Evolutionary conservation across 2,113 vertebrate species (phyloP), one percentile per base, ranked within the genome.

Genomic region (Poecilia latipinna): DNA sequence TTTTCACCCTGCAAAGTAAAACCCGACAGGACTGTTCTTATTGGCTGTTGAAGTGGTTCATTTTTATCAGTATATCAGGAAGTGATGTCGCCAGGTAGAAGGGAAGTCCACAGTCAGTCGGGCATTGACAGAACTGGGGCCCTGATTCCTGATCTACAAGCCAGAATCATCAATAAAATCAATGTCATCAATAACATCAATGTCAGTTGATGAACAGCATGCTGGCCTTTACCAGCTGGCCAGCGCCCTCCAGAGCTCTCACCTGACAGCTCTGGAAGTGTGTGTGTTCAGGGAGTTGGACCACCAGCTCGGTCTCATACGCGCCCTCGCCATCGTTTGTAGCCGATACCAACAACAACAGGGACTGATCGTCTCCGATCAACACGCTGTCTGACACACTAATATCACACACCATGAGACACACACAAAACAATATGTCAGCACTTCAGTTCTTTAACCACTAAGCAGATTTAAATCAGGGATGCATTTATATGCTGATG

Each of bases 261-360:
- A 83, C 81, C 81, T 83, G 76, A 24, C 81, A 71, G 67, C 81
- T 78, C 39, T 83, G 81, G 71, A 78, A 83, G 42, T 83, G 76
- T 75, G 81, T 83, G 72, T 83, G 54, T 70, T 83, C 12, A 0
- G 81, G 81, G 12, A 68, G 61, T 57, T 0, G 71, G 12, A 83
- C 76, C 63, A 78, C 54, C 57, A 83, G 76, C 24, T 83, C 81
- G 0, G 75, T 64, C 57, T 83, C 81, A 0, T 78, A 83, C 0
- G 81, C 76, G 0, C 76, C 81, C 17, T 83, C 81, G 1, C 81
- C 81, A 0, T 29, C 8, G 0, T 83, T 83, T 22, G 35, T 8
- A 1, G 76, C 81, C 0, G 10, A 75, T 26, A 83, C 81, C 0
- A 24, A 44, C 68, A 83, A 22, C 63, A 67, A 1, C 68, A 83